Evolutionary conservation across 2,113 vertebrate genomes (phyloP), one percentile per base, ranked within the genome.

Genomic region (Rynchops niger): DNA sequence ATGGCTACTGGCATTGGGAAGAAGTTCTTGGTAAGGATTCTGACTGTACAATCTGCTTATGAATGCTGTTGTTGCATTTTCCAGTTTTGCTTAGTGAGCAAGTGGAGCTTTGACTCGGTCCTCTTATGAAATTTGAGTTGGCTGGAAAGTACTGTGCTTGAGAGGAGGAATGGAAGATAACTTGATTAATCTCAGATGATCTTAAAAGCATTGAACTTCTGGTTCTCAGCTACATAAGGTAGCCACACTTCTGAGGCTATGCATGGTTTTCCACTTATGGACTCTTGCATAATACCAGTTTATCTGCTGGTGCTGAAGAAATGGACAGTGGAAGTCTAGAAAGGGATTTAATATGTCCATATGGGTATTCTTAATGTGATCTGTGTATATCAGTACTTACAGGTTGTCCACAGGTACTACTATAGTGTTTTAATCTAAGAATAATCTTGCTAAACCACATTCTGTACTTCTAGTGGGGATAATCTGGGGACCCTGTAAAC

Each of bases 11-110:
- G 90, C 30, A 98, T 98, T 42, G 98, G 98, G 19, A 99, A 98
- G 88, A 97, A 80, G 1, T 99, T 99, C 94, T 45, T 97, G 97
- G 99, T 99, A 98, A 97, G 93, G 42, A 36, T 55, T 92, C n/a
- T 55, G 12, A 71, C 32, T 67, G 6, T 43, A 49, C 9, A 43
- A 0, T 42, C 23, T 86, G 47, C 36, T 84, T 53, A 17, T 40
- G 50, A n/a, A 26, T 2, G 1, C 3, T 62, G 11, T 13, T 82
- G 23, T 67, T 76, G 42, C 18, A 4, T 76, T 76, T 74, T 58
- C 71, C 42, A 25, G n/a, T 90, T 14, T 66, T 88, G 34, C 19
- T 29, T 87, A 36, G 40, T 80, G 15, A 59, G 61, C 19, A 52
- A 50, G 19, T 30, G 23, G 17, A 91, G 22, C 32, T 95, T 83